Conservation (phyloP, 2,888 invertebrate genomes). For the Erannis defoliaria region DNA sequence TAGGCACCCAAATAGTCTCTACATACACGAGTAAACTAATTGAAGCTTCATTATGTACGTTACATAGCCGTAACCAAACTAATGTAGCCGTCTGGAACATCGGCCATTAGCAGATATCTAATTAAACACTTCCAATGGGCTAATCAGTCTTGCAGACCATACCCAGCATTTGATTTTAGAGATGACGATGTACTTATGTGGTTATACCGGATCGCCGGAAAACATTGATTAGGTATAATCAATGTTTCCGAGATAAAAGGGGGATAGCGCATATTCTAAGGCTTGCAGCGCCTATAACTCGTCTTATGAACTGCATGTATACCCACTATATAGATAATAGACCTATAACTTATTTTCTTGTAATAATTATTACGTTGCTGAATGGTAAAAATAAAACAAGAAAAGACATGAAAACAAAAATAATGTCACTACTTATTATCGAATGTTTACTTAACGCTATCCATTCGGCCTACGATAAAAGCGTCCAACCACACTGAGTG, state of each 20-base stretch:
- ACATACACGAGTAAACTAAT: background rate
- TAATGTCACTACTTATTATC: no score
- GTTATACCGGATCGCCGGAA: background rate
- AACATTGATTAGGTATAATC: background rate
- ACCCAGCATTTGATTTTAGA: conserved; percentile 20
- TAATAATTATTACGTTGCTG: no score
- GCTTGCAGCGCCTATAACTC: no score
- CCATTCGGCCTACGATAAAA: background rate
- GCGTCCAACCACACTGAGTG: background rate
- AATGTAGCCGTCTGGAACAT: conserved; percentile 18
- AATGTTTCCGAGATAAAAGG: no score
- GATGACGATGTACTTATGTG: background rate
- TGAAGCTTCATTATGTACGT: background rate
- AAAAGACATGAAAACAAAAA: no score
- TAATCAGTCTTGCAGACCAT: conserved; percentile 28
- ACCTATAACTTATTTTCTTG: no score
- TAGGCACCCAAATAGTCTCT: background rate
- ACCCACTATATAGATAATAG: no score
- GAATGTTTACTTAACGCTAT: background rate
- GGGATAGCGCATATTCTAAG: no score
- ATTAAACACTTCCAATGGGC: conserved; percentile 23
- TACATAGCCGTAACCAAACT: conserved; percentile 11
- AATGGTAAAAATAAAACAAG: no score
- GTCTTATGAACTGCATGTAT: no score
- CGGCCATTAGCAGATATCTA: conserved; percentile 23